phyloP scores from a whole-genome alignment of 2,797 vertebrate genomes.

The Cottoperca gobio region DNA sequence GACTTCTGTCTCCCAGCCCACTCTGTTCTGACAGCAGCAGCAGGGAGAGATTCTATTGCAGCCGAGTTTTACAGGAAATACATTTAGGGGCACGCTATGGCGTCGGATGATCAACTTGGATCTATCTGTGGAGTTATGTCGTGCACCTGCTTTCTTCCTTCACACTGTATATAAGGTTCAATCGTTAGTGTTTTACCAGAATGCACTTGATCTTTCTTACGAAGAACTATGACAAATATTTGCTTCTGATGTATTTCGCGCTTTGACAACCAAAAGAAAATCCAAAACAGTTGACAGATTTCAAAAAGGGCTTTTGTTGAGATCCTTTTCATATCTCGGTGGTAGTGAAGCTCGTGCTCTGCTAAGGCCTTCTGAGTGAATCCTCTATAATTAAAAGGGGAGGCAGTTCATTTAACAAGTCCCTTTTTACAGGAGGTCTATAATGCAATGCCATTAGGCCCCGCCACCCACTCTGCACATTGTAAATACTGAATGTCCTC shows the following conservation, averaged over 20 bases:
- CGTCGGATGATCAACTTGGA: neutral
- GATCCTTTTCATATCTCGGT: slow-evolving; percentile 17
- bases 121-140: neutral
- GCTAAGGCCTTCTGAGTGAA: slow-evolving; percentile 37
- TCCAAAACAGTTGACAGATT: slow-evolving; percentile 2
- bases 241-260: neutral
- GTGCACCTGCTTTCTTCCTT: neutral
- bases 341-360: neutral
- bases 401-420: slow-evolving; percentile 50
- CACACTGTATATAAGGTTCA: neutral
- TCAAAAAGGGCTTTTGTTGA: slow-evolving; percentile 5
- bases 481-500: slow-evolving; percentile 58
- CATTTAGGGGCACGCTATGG: neutral
- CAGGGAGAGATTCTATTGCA: slow-evolving; percentile 19
- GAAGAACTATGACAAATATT: neutral
- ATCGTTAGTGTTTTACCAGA: neutral
- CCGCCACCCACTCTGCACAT: slow-evolving; percentile 39
- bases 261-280: neutral
- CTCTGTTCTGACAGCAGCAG: slow-evolving; percentile 57
- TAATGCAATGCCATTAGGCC: slow-evolving; percentile 44
- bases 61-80: slow-evolving; percentile 13
- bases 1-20: slow-evolving; percentile 66
- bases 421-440: slow-evolving; percentile 45
- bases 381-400: slow-evolving; percentile 59
- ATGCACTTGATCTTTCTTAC: neutral